Evolutionary conservation across 2,797 vertebrate genomes (phyloP).

Genomic region (Cygnus olor): DNA sequence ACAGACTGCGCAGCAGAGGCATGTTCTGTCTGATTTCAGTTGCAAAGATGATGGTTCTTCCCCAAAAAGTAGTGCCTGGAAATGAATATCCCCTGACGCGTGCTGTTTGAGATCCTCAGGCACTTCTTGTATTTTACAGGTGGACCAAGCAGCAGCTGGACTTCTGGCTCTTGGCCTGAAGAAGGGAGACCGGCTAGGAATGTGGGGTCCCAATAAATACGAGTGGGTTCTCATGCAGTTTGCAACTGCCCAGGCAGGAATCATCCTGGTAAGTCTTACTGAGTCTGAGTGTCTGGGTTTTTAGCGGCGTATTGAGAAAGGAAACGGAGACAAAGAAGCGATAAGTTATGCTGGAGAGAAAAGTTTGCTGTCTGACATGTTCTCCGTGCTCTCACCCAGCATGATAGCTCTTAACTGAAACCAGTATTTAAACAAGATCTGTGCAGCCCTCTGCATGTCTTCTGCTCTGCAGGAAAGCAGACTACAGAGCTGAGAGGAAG

Average conservation of each 20-base stretch:
- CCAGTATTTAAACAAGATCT: neutral
- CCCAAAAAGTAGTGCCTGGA: neutral
- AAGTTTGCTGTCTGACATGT: neutral
- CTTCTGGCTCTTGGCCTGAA: constrained; percentile 87
- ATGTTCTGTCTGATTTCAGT: neutral
- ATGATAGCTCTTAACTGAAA: neutral
- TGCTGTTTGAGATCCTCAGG: neutral
- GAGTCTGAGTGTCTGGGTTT: neutral
- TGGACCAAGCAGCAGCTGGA: constrained; percentile 86
- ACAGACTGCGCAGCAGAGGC: neutral
- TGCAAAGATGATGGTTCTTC: neutral
- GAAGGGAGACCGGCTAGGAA: constrained; percentile 86
- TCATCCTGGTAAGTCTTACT: constrained; percentile 87
- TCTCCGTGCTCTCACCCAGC: neutral
- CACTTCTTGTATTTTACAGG: constrained; percentile 74
- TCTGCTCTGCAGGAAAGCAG: neutral
- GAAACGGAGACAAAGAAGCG: neutral
- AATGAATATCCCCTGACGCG: neutral
- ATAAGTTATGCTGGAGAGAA: neutral
- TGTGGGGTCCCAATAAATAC: constrained; percentile 92
- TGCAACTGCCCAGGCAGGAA: constrained; percentile 89
- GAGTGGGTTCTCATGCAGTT: constrained; percentile 92
- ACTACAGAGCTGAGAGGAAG: neutral
- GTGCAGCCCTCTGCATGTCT: neutral
- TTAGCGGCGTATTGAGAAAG: neutral